phyloP scores from a whole-genome alignment of 2,888 invertebrate species.

The Lypha dubia region DNA sequence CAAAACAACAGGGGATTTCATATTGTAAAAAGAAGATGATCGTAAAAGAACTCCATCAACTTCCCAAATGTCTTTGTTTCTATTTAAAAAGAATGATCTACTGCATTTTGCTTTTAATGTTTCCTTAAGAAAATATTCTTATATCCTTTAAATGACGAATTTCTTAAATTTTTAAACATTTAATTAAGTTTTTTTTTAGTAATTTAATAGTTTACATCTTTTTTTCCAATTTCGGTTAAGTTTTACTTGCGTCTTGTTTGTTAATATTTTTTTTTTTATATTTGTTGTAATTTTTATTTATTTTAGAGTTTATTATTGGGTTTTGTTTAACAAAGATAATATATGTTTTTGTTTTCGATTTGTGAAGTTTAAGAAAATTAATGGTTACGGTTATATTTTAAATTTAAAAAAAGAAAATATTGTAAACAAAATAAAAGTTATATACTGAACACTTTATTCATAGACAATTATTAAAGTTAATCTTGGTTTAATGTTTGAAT shows the following conservation, averaged over 20 bases:
- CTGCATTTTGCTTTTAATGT: conserved; percentile 15
- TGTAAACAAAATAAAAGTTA: background rate
- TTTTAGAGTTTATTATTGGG: conserved; percentile 33
- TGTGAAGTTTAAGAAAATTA: conserved; percentile 43
- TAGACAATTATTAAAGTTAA: too few species aligned
- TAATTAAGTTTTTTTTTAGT: conserved; percentile 35
- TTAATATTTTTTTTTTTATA: conserved; percentile 38
- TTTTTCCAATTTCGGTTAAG: conserved; percentile 20
- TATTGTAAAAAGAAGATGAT: too few species aligned
- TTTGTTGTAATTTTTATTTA: conserved; percentile 37
- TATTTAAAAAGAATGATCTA: background rate
- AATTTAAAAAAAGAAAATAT: background rate
- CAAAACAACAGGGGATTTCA: too few species aligned
- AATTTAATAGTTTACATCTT: conserved; percentile 26
- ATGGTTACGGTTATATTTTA: conserved; percentile 54
- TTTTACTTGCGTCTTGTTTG: conserved; percentile 15
- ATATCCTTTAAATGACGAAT: conserved; percentile 19
- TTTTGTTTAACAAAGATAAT: conserved; percentile 14
- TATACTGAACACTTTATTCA: too few species aligned
- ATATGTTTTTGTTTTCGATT: conserved; percentile 32
- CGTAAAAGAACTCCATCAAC: background rate
- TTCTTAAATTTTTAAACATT: background rate
- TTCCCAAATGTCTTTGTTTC: conserved; percentile 10
- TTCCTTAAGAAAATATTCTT: conserved; percentile 14
- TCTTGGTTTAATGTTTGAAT: too few species aligned